phyloP scores from a whole-genome alignment of 1,140 invertebrate species.

The Papilio polyxenes region DNA sequence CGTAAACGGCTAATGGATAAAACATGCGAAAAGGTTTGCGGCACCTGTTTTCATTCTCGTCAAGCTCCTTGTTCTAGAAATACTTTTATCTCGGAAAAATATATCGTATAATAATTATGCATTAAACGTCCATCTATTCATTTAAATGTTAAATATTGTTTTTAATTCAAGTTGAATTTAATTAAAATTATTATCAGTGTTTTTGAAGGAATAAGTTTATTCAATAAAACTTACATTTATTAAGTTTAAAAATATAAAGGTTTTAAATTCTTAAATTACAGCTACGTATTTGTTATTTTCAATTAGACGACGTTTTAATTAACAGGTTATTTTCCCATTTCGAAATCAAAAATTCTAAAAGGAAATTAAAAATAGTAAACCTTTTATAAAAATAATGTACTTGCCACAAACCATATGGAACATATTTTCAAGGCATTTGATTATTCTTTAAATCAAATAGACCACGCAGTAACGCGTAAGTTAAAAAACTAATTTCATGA shows the following conservation, averaged over 20 bases:
- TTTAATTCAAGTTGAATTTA: too few relatives aligned
- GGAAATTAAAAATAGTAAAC: too few relatives aligned
- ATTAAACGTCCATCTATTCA: neutral
- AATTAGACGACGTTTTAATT: too few relatives aligned
- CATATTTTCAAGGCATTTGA: neutral
- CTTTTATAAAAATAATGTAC: neutral
- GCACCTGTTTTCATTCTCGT: neutral
- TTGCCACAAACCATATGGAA: conserved; percentile 3
- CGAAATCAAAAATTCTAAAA: too few relatives aligned
- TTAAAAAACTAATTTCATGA: conserved; percentile 22
- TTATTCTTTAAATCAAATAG: neutral
- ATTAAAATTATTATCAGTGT: neutral
- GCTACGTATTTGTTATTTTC: too few relatives aligned
- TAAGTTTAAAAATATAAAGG: too few relatives aligned
- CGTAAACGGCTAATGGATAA: neutral
- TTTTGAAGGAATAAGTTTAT: neutral
- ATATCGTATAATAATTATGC: neutral
- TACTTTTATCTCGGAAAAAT: neutral
- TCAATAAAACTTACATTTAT: too few relatives aligned
- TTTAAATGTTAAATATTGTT: too few relatives aligned
- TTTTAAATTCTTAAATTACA: too few relatives aligned
- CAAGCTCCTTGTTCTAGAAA: neutral
- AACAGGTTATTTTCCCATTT: too few relatives aligned
- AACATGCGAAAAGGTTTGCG: conserved; percentile 2
- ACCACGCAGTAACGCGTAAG: neutral